A percentile compares a stretch with the other conserved stretches of the same genome.
phyloP scores from a whole-genome alignment of 2,797 vertebrate species.

The Danio choprae region DNA sequence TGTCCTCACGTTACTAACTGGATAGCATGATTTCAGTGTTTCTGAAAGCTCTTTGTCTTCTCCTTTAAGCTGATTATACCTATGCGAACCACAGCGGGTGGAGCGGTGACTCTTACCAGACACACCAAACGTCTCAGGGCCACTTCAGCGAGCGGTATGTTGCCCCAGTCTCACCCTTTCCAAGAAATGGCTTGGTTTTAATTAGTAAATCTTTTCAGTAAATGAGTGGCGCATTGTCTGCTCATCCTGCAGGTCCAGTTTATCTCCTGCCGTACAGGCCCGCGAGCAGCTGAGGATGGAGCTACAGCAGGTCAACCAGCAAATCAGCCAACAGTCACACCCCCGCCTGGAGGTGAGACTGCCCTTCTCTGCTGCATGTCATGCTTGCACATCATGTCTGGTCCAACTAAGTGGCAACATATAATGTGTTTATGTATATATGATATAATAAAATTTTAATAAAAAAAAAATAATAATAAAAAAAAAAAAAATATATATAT shows the following conservation, averaged over 20 bases:
- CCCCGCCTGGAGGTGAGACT: conserved; percentile 78
- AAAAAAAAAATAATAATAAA: no score
- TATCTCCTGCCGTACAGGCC: conserved; percentile 78
- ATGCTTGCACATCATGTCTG: not conserved
- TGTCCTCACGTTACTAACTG: not conserved
- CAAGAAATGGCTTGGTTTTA: not conserved
- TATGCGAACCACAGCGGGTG: conserved; percentile 89
- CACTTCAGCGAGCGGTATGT: conserved; percentile 91
- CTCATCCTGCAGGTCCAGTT: conserved; percentile 34
- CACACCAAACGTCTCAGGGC: conserved; percentile 94
- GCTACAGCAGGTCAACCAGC: conserved; percentile 87
- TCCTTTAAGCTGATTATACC: conserved; percentile 83
- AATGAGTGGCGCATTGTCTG: not conserved
- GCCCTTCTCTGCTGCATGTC: conserved; percentile 33
- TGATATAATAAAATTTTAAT: no score
- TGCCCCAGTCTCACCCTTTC: not conserved
- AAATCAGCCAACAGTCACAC: conserved; percentile 87
- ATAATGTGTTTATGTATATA: no score
- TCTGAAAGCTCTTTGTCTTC: not conserved
- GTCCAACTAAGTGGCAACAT: not conserved
- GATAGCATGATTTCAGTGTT: not conserved
- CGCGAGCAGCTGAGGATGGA: conserved; percentile 86
- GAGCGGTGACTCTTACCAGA: conserved; percentile 87
- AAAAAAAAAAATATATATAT: no score
- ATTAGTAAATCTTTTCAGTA: not conserved